These are phyloP conservation scores for Halcyon badia DNA, from an alignment of 2,797 vertebrate species.

Conservation along the genomic window DNA sequence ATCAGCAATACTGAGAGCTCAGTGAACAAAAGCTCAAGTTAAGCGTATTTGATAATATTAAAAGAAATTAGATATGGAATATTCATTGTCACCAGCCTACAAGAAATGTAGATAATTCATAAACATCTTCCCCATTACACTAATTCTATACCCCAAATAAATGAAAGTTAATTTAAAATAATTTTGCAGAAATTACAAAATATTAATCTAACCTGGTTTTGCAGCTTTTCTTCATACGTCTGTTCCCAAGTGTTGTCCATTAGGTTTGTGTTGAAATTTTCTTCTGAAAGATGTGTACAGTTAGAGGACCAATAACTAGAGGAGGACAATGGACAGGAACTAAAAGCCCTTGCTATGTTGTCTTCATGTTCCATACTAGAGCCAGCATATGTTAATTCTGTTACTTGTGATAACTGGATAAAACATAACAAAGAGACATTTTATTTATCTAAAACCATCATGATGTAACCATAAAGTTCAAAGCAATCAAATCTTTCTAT, in stretches of 20 bases:
- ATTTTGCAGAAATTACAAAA: not conserved
- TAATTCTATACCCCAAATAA: not conserved
- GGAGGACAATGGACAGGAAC: slow-evolving; percentile 67
- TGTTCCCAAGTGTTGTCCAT: slow-evolving; percentile 45
- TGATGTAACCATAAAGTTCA: not conserved
- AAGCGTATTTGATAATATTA: not conserved
- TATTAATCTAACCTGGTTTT: slow-evolving; percentile 66
- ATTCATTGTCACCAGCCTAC: not conserved
- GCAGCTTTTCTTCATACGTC: slow-evolving; percentile 26
- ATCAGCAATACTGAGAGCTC: not conserved
- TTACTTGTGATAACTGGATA: slow-evolving; percentile 82
- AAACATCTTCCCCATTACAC: not conserved
- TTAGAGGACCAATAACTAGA: slow-evolving; percentile 55
- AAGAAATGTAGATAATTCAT: not conserved
- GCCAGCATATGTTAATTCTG: slow-evolving; percentile 78
- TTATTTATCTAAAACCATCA: not conserved
- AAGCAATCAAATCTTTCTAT: not conserved
- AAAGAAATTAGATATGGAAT: not conserved
- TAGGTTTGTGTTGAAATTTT: slow-evolving; percentile 48
- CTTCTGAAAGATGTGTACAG: slow-evolving; percentile 69
- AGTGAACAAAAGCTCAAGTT: not conserved
- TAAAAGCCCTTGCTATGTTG: slow-evolving; percentile 29
- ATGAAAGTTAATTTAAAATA: not conserved
- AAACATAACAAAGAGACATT: slow-evolving; percentile 1
- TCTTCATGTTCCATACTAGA: slow-evolving; percentile 76